A percentile compares a stretch with the other conserved stretches of the same genome.
Conservation (phyloP, 2,113 vertebrate genomes). For the Cinclus cinclus region DNA sequence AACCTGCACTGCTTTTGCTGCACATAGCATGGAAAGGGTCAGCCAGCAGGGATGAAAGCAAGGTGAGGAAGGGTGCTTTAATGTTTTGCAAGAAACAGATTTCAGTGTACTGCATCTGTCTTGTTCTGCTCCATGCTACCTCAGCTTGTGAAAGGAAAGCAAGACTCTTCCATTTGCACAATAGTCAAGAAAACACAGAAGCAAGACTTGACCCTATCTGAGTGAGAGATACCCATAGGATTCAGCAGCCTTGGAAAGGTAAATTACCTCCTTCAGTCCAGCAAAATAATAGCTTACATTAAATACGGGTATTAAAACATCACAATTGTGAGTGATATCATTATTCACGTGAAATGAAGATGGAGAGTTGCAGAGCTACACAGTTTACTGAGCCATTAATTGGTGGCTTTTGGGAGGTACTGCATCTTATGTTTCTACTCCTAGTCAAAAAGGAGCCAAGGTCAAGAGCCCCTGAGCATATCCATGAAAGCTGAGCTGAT, state of each 20-base stretch:
- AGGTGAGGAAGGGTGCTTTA: neutral
- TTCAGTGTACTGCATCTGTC: neutral
- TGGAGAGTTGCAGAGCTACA: neutral
- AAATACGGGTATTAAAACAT: neutral
- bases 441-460: constrained; percentile 11
- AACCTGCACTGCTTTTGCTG: neutral
- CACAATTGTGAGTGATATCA: neutral
- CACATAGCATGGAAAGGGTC: neutral
- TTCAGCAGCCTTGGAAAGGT: neutral
- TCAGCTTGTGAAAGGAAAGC: neutral
- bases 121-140: neutral
- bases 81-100: neutral
- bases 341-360: neutral
- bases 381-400: neutral
- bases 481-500: constrained; percentile 41
- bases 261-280: neutral
- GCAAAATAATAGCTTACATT: neutral
- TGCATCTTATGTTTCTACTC: constrained; percentile 18
- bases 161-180: neutral
- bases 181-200: neutral
- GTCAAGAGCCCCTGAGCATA: constrained; percentile 15
- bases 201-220: neutral
- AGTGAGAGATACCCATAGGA: neutral
- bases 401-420: neutral
- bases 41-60: neutral